A percentile compares a stretch with the other conserved stretches of the same genome.
Conservation (phyloP, 1,140 invertebrate genomes). For the Drosophila simulans region DNA sequence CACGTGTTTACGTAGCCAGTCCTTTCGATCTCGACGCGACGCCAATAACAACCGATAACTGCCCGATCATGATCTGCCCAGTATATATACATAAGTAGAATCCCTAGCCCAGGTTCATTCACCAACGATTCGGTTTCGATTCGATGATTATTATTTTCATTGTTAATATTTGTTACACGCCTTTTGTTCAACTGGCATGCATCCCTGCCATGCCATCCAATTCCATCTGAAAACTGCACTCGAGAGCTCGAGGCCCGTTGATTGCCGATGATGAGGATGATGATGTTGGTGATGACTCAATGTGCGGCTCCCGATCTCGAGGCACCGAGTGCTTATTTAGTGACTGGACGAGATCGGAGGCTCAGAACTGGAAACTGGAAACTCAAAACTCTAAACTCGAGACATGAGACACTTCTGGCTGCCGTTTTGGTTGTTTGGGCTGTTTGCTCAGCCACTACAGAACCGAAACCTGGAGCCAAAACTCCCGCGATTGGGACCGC, state of each 20-base stretch:
- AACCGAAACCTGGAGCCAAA: slow-evolving; percentile 63
- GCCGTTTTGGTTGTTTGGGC: slow-evolving; percentile 75
- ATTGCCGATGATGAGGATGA: slow-evolving; percentile 62
- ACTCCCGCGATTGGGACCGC: slow-evolving; percentile 15
- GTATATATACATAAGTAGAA: background rate
- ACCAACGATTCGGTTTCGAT: slow-evolving; percentile 32
- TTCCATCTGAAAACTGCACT: slow-evolving; percentile 14
- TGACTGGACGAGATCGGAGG: slow-evolving; percentile 65
- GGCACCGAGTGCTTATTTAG: slow-evolving; percentile 74
- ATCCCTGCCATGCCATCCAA: slow-evolving; percentile 4
- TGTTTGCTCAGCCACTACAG: slow-evolving; percentile 77
- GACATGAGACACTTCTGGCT: slow-evolving; percentile 75
- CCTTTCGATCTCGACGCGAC: slow-evolving; percentile 62
- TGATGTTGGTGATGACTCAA: slow-evolving; percentile 55
- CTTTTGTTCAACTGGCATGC: slow-evolving; percentile 60
- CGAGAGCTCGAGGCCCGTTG: slow-evolving; percentile 41
- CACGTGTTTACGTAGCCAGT: slow-evolving; percentile 79
- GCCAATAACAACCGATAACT: slow-evolving; percentile 78
- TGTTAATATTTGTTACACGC: slow-evolving; percentile 83
- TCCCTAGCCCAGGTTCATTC: slow-evolving; percentile 58
- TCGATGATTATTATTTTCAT: slow-evolving; percentile 81
- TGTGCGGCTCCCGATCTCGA: slow-evolving; percentile 56
- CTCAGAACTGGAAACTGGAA: slow-evolving; percentile 20
- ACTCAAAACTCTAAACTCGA: slow-evolving; percentile 50
- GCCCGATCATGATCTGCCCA: slow-evolving; percentile 58